phyloP scores from a whole-genome alignment of 23 tunicate genomes.

The Phallusia fumigata region DNA sequence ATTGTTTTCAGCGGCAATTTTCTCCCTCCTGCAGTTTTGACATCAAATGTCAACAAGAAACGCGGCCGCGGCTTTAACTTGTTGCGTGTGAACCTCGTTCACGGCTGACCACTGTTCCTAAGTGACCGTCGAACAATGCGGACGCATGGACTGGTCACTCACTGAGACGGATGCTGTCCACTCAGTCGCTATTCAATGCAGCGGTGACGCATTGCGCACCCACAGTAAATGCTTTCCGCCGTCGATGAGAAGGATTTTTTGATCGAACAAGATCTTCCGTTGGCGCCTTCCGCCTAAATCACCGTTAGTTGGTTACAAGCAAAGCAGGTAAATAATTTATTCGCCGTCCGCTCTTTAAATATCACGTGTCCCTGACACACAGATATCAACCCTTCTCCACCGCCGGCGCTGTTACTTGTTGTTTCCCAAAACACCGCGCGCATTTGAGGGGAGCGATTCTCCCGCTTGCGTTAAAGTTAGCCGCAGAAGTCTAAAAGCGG shows the following conservation, averaged over 20 bases:
- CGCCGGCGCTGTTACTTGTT: not conserved
- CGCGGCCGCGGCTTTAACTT: no score
- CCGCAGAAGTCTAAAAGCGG: not conserved
- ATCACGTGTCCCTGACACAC: not conserved
- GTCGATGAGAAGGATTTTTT: not conserved
- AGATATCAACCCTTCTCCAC: not conserved
- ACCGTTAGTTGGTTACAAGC: not conserved
- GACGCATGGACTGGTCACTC: not conserved
- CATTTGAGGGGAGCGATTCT: not conserved
- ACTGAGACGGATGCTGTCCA: not conserved
- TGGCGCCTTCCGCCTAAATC: not conserved
- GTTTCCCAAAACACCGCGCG: not conserved
- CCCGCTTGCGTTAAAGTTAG: not conserved
- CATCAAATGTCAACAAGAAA: no score
- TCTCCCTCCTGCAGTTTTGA: no score
- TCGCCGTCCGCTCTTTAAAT: not conserved
- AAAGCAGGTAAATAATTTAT: conserved; percentile 3
- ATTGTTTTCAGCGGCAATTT: no score
- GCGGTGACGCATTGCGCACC: not conserved
- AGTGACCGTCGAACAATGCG: not conserved
- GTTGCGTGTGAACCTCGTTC: not conserved
- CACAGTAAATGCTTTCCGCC: not conserved
- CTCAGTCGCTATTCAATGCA: not conserved
- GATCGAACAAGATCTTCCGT: not conserved
- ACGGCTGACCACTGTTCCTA: not conserved